Base-by-base conservation (phyloP, 2,113 vertebrate species). In the Donacobius atricapilla region DNA sequence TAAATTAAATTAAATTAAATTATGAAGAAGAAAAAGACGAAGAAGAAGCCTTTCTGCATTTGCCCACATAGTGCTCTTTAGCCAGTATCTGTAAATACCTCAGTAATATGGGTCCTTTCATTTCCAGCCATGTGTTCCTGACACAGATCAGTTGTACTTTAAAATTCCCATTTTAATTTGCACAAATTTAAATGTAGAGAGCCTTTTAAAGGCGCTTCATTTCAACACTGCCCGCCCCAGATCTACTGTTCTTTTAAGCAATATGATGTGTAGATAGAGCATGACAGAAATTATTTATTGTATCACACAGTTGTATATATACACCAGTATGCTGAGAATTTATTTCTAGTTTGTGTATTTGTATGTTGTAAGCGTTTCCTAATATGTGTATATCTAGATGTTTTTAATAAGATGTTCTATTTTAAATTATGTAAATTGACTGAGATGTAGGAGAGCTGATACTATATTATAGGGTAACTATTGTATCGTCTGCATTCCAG, bases 371-470 rank as follows among this genome's bases (percentile, higher is more conserved):
- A 99, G 98, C 94, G 98, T 99, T 99, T 99, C 99, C 98, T 99
- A 99, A 99, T 99, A 98, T 98, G 99, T 99, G 99, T 99, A 99
- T 99, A 99, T 98, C 99, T 99, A 96, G 98, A 99, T 99, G 99
- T 99, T 99, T 99, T 99, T 99, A 99, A 99, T 99, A 99, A 99
- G 99, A 99, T 99, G 99, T 99, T 99, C 99, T 99, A 99, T 99
- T 99, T 99, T 99, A 99, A 99, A 99, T 98, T 97, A 99, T 99
- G 99, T 99, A 99, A 99, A 99, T 99, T 98, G 98, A 98, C 97
- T 97, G 98, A 99, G 98, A 99, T 99, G 99, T 99, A 99, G 98
- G 98, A 99, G 98, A 99, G 99, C 98, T 98, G 98, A 99, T 99
- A 99, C 98, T 98, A 99, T 99, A 98, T 98, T 98, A 98, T 98